Evolutionary conservation across 2,888 invertebrate species (phyloP).

Genomic region (Drosophila neonasuta): DNA sequence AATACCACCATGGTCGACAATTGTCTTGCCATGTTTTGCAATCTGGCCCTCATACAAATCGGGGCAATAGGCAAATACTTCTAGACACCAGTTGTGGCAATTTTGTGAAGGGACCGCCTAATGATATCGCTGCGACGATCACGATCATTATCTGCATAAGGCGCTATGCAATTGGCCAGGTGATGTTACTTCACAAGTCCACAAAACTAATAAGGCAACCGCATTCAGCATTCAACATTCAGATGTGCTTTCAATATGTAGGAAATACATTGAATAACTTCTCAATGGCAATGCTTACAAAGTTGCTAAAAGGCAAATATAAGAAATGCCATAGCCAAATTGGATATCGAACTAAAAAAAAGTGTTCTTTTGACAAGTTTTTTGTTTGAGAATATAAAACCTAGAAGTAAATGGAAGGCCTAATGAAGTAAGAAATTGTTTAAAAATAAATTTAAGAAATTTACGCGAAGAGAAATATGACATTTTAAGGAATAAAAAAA

Average conservation of each 20-base stretch:
- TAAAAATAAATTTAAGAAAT: no score
- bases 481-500: no score
- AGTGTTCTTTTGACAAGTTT: background rate
- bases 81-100: constrained; percentile 46
- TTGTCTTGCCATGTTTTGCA: constrained; percentile 22
- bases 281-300: background rate
- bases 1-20: constrained; percentile 59
- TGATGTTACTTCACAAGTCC: constrained; percentile 26
- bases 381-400: background rate
- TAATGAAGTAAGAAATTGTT: no score
- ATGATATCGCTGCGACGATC: background rate
- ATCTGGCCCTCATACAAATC: constrained; percentile 15
- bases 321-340: background rate
- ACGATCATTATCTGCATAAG: constrained; percentile 67
- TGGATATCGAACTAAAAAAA: background rate
- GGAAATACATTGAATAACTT: constrained; percentile 10
- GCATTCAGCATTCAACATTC: constrained; percentile 5
- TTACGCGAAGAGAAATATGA: no score
- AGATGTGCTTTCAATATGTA: background rate
- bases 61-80: constrained; percentile 64
- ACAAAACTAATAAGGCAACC: constrained; percentile 21
- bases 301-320: background rate
- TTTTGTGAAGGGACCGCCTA: constrained; percentile 36
- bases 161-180: constrained; percentile 59
- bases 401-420: no score